phyloP scores from a whole-genome alignment of 2,888 invertebrate species.

The Lepetodrilus schrolli region DNA sequence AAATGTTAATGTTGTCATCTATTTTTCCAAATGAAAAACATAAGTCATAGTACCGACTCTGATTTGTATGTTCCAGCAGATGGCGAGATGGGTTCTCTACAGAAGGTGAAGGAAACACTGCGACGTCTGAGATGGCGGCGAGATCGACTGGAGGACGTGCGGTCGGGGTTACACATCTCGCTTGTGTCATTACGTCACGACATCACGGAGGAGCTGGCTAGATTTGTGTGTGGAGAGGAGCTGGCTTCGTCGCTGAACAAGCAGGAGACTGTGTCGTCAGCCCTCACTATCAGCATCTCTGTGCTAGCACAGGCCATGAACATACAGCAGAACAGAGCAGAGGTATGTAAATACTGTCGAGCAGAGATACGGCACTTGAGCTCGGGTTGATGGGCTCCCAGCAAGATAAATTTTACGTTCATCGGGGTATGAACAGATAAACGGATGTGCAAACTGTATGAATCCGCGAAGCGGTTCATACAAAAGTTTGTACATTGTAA shows the following conservation, averaged over 20 bases:
- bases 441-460: too few relatives aligned
- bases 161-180: conserved; percentile 1
- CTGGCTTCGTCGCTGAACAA: neutral
- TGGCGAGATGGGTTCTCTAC: conserved; percentile 67
- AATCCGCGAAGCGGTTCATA: too few relatives aligned
- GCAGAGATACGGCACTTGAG: too few relatives aligned
- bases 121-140: conserved; percentile 68
- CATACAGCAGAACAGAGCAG: conserved; percentile 70
- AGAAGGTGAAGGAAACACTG: conserved; percentile 69
- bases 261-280: neutral
- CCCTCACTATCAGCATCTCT: conserved; percentile 28
- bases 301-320: conserved; percentile 66
- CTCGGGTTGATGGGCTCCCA: too few relatives aligned
- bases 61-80: too few relatives aligned
- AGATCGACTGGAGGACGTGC: conserved; percentile 56
- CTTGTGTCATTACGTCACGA: conserved; percentile 33
- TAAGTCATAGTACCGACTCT: too few relatives aligned
- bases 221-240: conserved; percentile 64
- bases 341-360: conserved; percentile 65
- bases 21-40: too few relatives aligned
- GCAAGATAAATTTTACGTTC: too few relatives aligned
- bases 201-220: conserved; percentile 50
- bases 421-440: too few relatives aligned
- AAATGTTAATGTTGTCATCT: too few relatives aligned
- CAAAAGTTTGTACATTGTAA: too few relatives aligned